Base-by-base conservation (phyloP, 2,888 invertebrate genomes). In the Caenorhabditis virilis region DNA sequence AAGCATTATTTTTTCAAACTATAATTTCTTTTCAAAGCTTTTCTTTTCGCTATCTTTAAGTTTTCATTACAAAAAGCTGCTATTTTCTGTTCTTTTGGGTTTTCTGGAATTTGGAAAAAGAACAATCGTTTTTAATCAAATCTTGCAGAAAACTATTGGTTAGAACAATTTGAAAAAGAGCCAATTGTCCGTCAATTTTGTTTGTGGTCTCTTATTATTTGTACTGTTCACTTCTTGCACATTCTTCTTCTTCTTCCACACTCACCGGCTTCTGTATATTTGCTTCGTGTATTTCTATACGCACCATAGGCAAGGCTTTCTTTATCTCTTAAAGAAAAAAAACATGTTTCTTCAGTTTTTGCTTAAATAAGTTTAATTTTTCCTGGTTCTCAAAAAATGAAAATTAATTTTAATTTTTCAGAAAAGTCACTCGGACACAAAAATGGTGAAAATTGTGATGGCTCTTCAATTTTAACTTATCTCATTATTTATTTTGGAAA, bases 141-240 rank as follows among this genome's bases (percentile, higher is more conserved):
- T n/a, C 45, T 61, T 61, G 38, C 61, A 61, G 61, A 50, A 61
- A 61, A 47, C 55, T 61, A 38, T 50, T 61, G 61, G 61, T 61
- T 39, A 47, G 55, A 55, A 61, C 61, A 22, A 61, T 61, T 55
- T 61, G 45, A 59, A 30, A n/a, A n/a, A n/a, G n/a, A n/a, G n/a
- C n/a, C n/a, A n/a, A n/a, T n/a, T n/a, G n/a, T n/a, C n/a, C n/a
- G n/a, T n/a, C n/a, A 30, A 9, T 30, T 30, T 30, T 30, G 30
- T 30, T 9, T 13, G 30, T n/a, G n/a, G n/a, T n/a, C n/a, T n/a
- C n/a, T n/a, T n/a, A n/a, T n/a, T n/a, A n/a, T n/a, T n/a, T n/a
- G n/a, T n/a, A n/a, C n/a, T n/a, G n/a, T n/a, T n/a, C n/a, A n/a
- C n/a, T n/a, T n/a, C n/a, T n/a, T n/a, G n/a, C n/a, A n/a, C n/a